Evolutionary conservation across 2,797 vertebrate species (phyloP).

Genomic region (Hafferia zeledoni): DNA sequence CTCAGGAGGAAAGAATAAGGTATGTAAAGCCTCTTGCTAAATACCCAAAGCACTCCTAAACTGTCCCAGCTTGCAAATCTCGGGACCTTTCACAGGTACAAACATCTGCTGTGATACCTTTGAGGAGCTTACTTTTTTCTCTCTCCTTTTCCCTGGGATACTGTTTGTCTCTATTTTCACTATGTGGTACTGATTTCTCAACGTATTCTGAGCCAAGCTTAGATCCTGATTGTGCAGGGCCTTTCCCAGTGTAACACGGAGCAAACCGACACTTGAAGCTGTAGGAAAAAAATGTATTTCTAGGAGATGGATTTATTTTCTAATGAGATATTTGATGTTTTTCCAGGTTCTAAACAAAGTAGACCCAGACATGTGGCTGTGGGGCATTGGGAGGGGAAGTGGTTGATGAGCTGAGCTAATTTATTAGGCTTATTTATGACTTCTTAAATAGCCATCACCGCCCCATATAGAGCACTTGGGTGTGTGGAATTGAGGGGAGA

Average conservation of each 20-base stretch:
- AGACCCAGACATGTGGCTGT: background rate
- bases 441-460: background rate
- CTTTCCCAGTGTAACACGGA: background rate
- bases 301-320: background rate
- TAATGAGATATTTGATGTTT: background rate
- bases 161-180: background rate
- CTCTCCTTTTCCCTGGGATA: accelerated
- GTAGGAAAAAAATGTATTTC: background rate
- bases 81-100: background rate
- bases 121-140: background rate
- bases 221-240: background rate
- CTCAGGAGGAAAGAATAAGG: background rate
- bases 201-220: background rate
- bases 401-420: background rate
- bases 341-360: background rate
- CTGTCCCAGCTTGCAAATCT: background rate
- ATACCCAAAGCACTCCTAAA: background rate
- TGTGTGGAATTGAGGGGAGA: background rate
- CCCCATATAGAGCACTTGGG: background rate
- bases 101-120: background rate
- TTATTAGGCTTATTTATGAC: background rate
- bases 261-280: background rate
- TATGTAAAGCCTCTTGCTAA: background rate
- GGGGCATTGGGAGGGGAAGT: background rate
- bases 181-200: accelerated